phyloP scores from a whole-genome alignment of 1,140 invertebrate genomes.

The Tetragonula clypearis region DNA sequence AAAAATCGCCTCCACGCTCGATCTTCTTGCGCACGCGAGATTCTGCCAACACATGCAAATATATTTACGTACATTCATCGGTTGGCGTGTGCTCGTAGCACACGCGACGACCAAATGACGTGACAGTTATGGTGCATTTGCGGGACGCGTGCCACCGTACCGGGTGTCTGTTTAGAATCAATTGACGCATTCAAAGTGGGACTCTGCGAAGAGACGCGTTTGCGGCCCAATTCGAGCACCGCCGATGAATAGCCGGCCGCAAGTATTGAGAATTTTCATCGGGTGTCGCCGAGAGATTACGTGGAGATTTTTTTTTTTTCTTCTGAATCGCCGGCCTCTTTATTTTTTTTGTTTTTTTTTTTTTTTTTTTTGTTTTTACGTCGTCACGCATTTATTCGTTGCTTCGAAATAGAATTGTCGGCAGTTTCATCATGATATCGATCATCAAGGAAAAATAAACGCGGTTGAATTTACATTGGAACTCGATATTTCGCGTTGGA shows the following conservation, averaged over 20 bases:
- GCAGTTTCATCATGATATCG: conserved; percentile 21
- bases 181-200: conserved; percentile 47
- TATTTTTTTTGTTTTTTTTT: too few species aligned
- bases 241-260: not conserved
- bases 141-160: conserved; percentile 62
- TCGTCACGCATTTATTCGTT: not conserved
- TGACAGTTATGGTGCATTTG: conserved; percentile 62
- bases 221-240: not conserved
- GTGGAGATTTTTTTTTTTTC: not conserved
- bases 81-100: conserved; percentile 34
- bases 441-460: conserved; percentile 25
- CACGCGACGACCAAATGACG: conserved; percentile 61
- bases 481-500: conserved; percentile 48
- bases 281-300: not conserved
- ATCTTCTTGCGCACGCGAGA: conserved; percentile 52
- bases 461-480: conserved; percentile 6
- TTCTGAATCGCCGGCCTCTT: not conserved
- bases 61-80: conserved; percentile 30
- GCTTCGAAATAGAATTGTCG: not conserved
- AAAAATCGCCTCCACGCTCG: conserved; percentile 57
- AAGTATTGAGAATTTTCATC: not conserved
- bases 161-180: conserved; percentile 64
- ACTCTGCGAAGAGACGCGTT: not conserved
- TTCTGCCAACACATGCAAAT: conserved; percentile 9
- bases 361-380: too few species aligned